These are phyloP conservation scores for Argyresthia albistria DNA, from an alignment of 2,888 invertebrate species.

Conservation along the genomic window DNA sequence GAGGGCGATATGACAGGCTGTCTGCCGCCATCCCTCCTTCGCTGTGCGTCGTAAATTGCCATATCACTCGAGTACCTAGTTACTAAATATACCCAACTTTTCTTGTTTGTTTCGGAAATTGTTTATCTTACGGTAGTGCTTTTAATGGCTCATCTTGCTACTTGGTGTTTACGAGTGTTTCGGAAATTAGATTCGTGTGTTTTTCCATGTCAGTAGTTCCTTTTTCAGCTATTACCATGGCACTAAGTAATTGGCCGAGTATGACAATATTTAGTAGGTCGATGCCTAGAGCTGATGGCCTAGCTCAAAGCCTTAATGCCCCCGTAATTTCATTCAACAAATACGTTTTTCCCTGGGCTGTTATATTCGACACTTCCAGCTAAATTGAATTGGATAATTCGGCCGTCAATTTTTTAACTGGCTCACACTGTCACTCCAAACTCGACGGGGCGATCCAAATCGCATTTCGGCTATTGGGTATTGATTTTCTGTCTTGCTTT, in stretches of 20 bases:
- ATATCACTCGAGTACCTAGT: conserved; percentile 3
- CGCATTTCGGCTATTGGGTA: not conserved
- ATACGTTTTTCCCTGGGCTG: too few species aligned
- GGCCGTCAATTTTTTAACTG: not conserved
- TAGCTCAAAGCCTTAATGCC: too few species aligned
- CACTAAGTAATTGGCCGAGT: too few species aligned
- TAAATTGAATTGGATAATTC: too few species aligned
- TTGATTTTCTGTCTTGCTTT: not conserved
- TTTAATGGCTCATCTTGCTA: conserved; percentile 2
- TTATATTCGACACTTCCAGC: too few species aligned
- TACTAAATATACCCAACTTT: conserved; percentile 2
- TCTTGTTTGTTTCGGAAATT: conserved; percentile 5
- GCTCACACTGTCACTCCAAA: not conserved
- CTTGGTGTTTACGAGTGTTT: not conserved
- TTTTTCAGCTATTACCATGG: too few species aligned
- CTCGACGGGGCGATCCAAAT: not conserved
- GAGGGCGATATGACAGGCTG: conserved; percentile 5
- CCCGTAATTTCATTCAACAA: too few species aligned
- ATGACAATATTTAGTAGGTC: too few species aligned
- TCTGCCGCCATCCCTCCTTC: conserved; percentile 3
- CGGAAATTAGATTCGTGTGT: not conserved
- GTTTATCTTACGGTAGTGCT: conserved; percentile 2
- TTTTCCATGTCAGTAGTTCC: not conserved
- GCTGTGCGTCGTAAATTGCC: conserved; percentile 4
- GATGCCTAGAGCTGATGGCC: too few species aligned